A percentile compares a stretch with the other conserved stretches of the same genome.
These are phyloP conservation scores for Terebella lapidaria DNA, from an alignment of 2,888 invertebrate genomes.

Conservation along the genomic window DNA sequence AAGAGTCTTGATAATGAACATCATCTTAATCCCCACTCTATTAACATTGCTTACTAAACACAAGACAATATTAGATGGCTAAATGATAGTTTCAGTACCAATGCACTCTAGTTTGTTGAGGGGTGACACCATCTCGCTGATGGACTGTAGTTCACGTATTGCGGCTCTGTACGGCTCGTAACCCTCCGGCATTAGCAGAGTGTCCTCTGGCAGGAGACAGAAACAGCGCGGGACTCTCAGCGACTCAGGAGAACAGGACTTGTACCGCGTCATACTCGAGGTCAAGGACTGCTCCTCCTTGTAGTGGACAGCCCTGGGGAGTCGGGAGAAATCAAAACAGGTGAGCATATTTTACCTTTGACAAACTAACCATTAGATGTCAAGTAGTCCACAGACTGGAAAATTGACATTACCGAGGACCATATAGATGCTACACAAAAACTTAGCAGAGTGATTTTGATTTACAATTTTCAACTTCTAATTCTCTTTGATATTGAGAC, in stretches of 20 bases:
- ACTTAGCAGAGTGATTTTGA: neutral
- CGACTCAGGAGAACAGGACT: constrained; percentile 25
- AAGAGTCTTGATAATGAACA: too few relatives aligned
- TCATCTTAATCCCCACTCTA: too few relatives aligned
- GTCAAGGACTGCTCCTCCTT: constrained; percentile 35
- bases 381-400: too few relatives aligned
- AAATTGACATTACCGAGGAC: too few relatives aligned
- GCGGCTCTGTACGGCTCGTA: constrained; percentile 35
- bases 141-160: constrained; percentile 30
- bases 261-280: constrained; percentile 34
- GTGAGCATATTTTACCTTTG: neutral
- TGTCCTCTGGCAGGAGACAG: constrained; percentile 2
- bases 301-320: constrained; percentile 37
- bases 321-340: neutral
- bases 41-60: too few relatives aligned
- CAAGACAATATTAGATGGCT: too few relatives aligned
- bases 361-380: neutral
- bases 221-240: constrained; percentile 33
- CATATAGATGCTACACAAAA: too few relatives aligned
- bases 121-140: constrained; percentile 33
- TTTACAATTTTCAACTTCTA: neutral
- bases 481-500: too few relatives aligned
- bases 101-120: constrained; percentile 44
- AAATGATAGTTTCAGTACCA: too few relatives aligned
- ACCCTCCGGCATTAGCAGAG: neutral